phyloP scores from a whole-genome alignment of 37 sponge, comb jelly and placozoan species.

The Dysidea cf. avara region DNA sequence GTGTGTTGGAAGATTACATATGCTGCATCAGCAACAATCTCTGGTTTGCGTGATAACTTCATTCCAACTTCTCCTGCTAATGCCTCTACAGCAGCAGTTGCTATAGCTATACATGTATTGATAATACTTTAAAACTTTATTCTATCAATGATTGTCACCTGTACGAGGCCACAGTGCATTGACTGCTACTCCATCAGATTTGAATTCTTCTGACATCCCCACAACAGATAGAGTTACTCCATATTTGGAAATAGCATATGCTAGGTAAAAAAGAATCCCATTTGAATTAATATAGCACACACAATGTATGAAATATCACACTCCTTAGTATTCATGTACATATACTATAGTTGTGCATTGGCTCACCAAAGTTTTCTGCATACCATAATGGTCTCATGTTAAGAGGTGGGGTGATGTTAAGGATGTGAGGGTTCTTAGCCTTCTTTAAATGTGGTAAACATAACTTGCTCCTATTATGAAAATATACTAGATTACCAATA shows the following conservation, averaged over 20 bases:
- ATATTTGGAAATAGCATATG: constrained; percentile 83
- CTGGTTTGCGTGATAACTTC: constrained; percentile 63
- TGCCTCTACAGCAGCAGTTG: constrained; percentile 75
- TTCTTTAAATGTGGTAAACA: constrained; percentile 93
- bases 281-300: too few relatives aligned
- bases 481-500: not conserved
- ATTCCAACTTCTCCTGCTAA: constrained; percentile 49
- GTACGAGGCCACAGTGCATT: constrained; percentile 76
- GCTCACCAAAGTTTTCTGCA: constrained; percentile 83
- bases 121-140: not conserved
- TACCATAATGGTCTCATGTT: constrained; percentile 97
- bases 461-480: constrained; percentile 73
- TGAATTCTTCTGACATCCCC: constrained; percentile 81
- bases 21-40: constrained; percentile 87
- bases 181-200: constrained; percentile 49
- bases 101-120: constrained; percentile 43
- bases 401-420: constrained; percentile 97
- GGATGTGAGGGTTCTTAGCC: constrained; percentile 86
- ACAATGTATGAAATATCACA: too few relatives aligned
- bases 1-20: constrained; percentile 62
- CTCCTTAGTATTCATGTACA: too few relatives aligned
- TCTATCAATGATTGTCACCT: constrained; percentile 22
- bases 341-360: too few relatives aligned
- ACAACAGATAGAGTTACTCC: constrained; percentile 85
- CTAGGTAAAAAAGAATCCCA: too few relatives aligned